These are phyloP conservation scores for Psylliodes chrysocephalus DNA, from an alignment of 2,888 invertebrate genomes.

Conservation along the genomic window DNA sequence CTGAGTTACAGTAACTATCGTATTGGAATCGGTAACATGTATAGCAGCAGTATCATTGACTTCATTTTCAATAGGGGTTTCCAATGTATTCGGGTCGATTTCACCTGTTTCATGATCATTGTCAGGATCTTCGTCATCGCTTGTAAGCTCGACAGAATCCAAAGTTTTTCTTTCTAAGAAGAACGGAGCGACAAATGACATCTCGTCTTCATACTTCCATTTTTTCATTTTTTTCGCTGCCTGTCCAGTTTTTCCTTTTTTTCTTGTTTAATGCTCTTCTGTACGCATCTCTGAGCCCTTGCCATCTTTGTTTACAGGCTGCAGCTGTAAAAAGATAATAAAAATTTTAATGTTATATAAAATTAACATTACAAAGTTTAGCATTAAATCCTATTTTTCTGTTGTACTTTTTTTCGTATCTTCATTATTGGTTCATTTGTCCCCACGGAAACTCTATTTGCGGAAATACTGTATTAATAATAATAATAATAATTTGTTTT, in stretches of 20 bases:
- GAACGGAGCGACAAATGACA: constrained; percentile 28
- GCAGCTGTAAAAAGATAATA: constrained; percentile 26
- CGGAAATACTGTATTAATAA: too few species aligned
- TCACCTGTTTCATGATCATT: not conserved
- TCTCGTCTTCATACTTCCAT: constrained; percentile 35
- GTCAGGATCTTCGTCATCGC: constrained; percentile 16
- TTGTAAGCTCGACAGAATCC: constrained; percentile 24
- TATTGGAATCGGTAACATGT: not conserved
- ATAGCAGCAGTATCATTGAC: constrained; percentile 4
- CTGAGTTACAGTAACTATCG: constrained; percentile 6
- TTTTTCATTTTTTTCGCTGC: constrained; percentile 30
- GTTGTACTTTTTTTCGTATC: not conserved
- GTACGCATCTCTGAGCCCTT: constrained; percentile 13
- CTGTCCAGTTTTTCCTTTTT: constrained; percentile 25
- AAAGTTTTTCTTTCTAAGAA: constrained; percentile 22
- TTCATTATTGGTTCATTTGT: too few species aligned
- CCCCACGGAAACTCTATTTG: too few species aligned
- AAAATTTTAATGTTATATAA: too few species aligned
- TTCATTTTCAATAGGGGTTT: constrained; percentile 8
- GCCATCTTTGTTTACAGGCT: constrained; percentile 28
- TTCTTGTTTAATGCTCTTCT: constrained; percentile 29
- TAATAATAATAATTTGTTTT: constrained; percentile 15
- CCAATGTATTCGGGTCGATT: too few species aligned
- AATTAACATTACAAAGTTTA: too few species aligned
- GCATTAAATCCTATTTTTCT: not conserved